phyloP scores from a whole-genome alignment of 2,888 invertebrate genomes.

The Thumatha senex region DNA sequence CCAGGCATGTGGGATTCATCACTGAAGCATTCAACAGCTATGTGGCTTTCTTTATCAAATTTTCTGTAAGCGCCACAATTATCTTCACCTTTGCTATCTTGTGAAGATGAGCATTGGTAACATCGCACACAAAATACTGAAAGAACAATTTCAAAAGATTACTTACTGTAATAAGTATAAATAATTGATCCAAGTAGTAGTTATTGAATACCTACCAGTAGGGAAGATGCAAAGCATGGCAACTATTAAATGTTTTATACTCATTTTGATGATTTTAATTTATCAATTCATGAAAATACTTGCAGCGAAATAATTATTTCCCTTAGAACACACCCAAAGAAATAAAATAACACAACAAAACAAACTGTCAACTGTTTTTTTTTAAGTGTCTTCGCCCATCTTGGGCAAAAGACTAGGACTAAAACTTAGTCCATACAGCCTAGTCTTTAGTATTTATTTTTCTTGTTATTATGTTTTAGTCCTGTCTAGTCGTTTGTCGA shows the following conservation, averaged over 20 bases:
- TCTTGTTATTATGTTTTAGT: no score
- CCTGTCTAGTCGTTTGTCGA: no score
- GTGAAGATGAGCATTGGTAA: conserved; percentile 96
- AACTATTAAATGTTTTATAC: conserved; percentile 16
- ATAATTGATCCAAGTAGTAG: background rate
- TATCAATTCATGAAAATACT: conserved; percentile 4
- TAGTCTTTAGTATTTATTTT: no score
- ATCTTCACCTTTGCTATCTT: conserved; percentile 88
- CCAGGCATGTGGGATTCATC: conserved; percentile 97
- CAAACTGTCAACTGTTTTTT: no score
- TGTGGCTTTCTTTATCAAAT: conserved; percentile 93
- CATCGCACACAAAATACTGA: conserved; percentile 91
- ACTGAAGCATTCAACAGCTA: conserved; percentile 96
- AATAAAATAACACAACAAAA: background rate
- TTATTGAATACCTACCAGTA: conserved; percentile 16
- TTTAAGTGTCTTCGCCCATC: no score
- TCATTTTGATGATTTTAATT: conserved; percentile 26
- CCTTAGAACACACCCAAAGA: conserved; percentile 29
- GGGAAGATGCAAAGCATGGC: conserved; percentile 23
- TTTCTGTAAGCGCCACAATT: conserved; percentile 94
- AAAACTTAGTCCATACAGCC: no score
- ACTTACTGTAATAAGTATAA: no score
- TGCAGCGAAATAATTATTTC: no score
- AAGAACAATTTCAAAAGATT: no score
- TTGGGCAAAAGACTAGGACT: no score